Base-by-base conservation (phyloP, 2,888 invertebrate genomes). In the Lasioglossum pauxillum region DNA sequence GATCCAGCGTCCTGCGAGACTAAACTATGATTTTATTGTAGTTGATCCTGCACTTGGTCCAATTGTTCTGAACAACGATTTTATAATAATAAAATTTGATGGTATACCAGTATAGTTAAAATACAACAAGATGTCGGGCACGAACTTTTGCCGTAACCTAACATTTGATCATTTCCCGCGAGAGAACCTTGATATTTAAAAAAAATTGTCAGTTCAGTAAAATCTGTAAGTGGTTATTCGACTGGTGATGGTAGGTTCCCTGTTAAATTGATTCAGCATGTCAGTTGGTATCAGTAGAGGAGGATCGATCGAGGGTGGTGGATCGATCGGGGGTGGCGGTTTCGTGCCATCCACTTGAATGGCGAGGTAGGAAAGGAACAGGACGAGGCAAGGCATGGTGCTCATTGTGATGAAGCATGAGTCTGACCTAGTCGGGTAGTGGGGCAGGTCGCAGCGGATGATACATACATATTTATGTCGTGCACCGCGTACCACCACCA, bases 351-450 rank as follows among this genome's bases (percentile, higher is more conserved):
- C 93, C 91, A 90, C 93, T 94, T 94, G 93, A 94, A 94, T 92
- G 87, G 86, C 76, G 83, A 85, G 31, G 88, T 44, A 83, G 86
- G 90, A 88, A 85, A 91, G 88, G 86, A 88, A 87, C 83, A 89
- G 88, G 91, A 90, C 88, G 88, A 89, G 88, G 88, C 90, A 86
- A 89, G 89, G 91, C 91, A 93, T 93, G 93, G 93, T 92, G 93
- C 94, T 94, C 94, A 94, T 94, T 94, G 94, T 94, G 94, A 94
- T 94, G 94, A 95, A 93, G 93, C 95, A 94, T 95, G 95, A 94
- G 95, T 95, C 94, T 94, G 95, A 95, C 95, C 95, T 93, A 95
- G 94, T 95, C 93, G 94, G 93, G 92, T 94, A 95, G 95, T 95
- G 93, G 95, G 94, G 94, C 94, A 95, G 94, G 94, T 94, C 94